phyloP scores from a whole-genome alignment of 2,113 vertebrate species.

The Hyla sarda region DNA sequence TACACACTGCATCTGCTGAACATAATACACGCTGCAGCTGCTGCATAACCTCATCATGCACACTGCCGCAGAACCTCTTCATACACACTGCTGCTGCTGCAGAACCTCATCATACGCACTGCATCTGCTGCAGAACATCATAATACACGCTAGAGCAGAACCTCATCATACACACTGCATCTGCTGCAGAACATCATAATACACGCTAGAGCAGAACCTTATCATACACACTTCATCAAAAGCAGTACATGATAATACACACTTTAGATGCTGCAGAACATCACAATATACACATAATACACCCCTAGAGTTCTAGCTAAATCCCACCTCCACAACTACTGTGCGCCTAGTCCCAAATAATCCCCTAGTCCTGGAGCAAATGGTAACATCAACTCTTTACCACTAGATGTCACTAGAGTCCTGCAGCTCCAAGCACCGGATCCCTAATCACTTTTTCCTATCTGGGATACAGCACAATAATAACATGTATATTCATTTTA shows the following conservation, averaged over 20 bases:
- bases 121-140: background rate
- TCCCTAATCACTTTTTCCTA: background rate
- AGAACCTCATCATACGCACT: background rate
- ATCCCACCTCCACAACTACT: too few species aligned
- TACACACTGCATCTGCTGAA: too few species aligned
- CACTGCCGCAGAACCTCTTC: too few species aligned
- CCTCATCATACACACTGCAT: background rate
- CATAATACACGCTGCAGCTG: too few species aligned
- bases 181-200: background rate
- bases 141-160: background rate
- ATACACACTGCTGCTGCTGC: background rate
- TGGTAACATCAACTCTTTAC: background rate
- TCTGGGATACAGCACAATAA: background rate
- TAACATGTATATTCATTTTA: background rate
- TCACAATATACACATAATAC: background rate
- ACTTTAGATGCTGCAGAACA: background rate
- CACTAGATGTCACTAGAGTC: background rate
- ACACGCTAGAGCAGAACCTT: background rate
- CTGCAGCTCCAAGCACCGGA: background rate
- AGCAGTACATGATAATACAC: background rate
- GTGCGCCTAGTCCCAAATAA: too few species aligned
- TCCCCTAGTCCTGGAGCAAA: too few species aligned
- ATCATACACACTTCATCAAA: background rate
- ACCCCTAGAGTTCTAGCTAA: too few species aligned
- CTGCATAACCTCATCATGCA: too few species aligned